Evolutionary conservation across 2,888 invertebrate species (phyloP).

Genomic region (Plebejus anna): DNA sequence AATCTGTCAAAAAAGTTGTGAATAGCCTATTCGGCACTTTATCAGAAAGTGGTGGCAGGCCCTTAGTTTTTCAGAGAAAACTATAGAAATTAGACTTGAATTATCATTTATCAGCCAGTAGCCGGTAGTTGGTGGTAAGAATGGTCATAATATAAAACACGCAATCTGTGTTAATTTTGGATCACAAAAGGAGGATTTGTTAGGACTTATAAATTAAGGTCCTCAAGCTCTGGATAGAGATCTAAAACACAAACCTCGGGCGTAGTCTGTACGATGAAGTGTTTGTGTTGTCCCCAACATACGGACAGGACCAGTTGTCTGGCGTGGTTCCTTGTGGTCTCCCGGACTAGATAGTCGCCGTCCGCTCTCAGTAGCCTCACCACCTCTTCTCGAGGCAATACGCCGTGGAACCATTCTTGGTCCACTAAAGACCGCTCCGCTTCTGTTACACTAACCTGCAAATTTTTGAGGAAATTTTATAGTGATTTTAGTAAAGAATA

Average conservation of each 20-base stretch:
- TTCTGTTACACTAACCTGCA: constrained; percentile 68
- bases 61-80: too few species aligned
- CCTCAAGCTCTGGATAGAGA: too few species aligned
- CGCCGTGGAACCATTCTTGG: constrained; percentile 99
- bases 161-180: too few species aligned
- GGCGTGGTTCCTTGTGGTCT: constrained; percentile 94
- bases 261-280: constrained; percentile 97
- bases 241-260: constrained; percentile 83
- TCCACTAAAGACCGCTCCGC: constrained; percentile 87
- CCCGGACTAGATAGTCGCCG: constrained; percentile 96
- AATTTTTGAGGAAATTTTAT: constrained; percentile 4
- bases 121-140: too few species aligned
- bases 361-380: constrained; percentile 93
- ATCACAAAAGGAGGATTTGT: too few species aligned
- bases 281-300: constrained; percentile 97
- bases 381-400: constrained; percentile 96
- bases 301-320: constrained; percentile 96
- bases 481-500: not conserved
- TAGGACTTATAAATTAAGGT: too few species aligned
- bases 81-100: too few species aligned
- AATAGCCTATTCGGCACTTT: too few species aligned
- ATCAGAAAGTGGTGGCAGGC: too few species aligned
- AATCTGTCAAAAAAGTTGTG: too few species aligned
- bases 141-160: too few species aligned
- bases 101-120: too few species aligned